Evolutionary conservation across 2,888 invertebrate species (phyloP), one percentile per base, ranked within the genome.

Genomic region (Mamestra brassicae): DNA sequence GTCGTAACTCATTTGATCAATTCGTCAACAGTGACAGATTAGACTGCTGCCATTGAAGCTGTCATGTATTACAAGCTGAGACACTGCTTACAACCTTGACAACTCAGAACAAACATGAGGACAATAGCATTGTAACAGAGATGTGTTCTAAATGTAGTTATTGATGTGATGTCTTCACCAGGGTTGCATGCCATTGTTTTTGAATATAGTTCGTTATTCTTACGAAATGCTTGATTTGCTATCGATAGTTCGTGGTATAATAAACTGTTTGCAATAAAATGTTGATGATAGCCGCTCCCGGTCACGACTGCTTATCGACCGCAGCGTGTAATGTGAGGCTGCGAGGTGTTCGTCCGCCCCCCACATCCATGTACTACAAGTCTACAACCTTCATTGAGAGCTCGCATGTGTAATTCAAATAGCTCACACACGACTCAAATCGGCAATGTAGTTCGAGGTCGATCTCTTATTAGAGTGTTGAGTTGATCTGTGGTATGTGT

Each of bases 381-480:
- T 68, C 50, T 75, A 61, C 82, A 89, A 86, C 92, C 92, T 92
- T 90, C 89, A 87, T 87, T 76, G 80, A 85, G 80, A 81, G 79
- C 84, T 78, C 61, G 78, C 77, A 81, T 85, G 84, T 89, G 87
- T 88, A 87, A 90, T 89, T 90, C 89, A 90, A 93, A 92, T 92
- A 92, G 92, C 91, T 91, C 85, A 90, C 84, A 93, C 93, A 93
- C 92, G 94, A 92, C 83, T 89, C 81, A 80, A 89, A 89, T 76
- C 88, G 80, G 86, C 88, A 87, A 93, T 91, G 91, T 94, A 89
- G 92, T 89, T 87, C 94, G 93, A 94, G 94, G 94, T 90, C 93
- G 90, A 83, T 87, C 78, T 90, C 78, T 80, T 78, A 88, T 87
- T 90, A 91, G 87, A 86, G 80, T 87, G 81, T 87, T 79, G 88